Evolutionary conservation across 2,797 vertebrate species (phyloP).

Genomic region (Picus viridis): DNA sequence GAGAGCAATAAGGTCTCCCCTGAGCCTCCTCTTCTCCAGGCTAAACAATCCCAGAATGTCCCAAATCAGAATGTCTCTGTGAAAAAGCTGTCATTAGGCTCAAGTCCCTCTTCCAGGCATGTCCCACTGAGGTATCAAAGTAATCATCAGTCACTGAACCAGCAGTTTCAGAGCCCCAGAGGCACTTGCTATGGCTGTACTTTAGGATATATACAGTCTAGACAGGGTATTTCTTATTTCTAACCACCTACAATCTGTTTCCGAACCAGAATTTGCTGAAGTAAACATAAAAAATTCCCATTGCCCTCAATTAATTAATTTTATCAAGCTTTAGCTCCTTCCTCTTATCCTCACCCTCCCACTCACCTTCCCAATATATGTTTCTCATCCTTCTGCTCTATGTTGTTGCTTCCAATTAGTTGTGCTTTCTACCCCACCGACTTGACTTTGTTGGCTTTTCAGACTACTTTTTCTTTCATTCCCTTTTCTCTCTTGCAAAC

Average conservation of each 20-base stretch:
- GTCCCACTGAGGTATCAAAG: not conserved
- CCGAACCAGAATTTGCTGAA: constrained; percentile 24
- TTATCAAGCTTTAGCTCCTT: constrained; percentile 33
- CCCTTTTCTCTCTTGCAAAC: not conserved
- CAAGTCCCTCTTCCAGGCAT: not conserved
- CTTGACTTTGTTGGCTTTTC: not conserved
- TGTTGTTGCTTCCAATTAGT: constrained; percentile 33
- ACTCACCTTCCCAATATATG: constrained; percentile 40
- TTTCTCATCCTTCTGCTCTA: constrained; percentile 27
- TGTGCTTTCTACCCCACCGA: not conserved
- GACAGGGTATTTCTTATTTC: not conserved
- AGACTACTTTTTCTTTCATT: not conserved
- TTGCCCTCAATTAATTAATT: constrained; percentile 44
- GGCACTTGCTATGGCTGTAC: not conserved
- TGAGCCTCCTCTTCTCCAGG: too few species aligned
- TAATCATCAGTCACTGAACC: not conserved
- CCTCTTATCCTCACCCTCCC: constrained; percentile 36
- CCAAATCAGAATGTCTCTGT: not conserved
- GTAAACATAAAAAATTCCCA: constrained; percentile 32
- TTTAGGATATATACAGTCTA: constrained; percentile 11
- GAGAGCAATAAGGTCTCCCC: too few species aligned
- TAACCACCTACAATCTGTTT: constrained; percentile 22
- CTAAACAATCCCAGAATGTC: too few species aligned
- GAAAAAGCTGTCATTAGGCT: not conserved
- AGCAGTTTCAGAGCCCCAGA: not conserved